phyloP scores from a whole-genome alignment of 2,888 invertebrate genomes.

The Cordilura impudica region DNA sequence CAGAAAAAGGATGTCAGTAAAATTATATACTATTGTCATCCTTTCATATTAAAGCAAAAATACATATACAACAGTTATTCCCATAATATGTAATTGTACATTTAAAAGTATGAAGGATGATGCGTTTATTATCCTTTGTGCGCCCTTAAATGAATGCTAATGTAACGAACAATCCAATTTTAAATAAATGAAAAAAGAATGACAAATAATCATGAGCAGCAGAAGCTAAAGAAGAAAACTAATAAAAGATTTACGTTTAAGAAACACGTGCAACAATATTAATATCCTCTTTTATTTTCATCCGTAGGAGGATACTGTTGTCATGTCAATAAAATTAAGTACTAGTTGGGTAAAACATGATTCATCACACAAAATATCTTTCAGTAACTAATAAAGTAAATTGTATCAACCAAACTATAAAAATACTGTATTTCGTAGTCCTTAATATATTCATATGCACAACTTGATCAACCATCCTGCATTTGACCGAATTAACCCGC shows the following conservation, averaged over 20 bases:
- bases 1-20: constrained; percentile 23
- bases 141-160: constrained; percentile 10
- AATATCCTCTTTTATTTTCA: constrained; percentile 1
- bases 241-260: constrained; percentile 14
- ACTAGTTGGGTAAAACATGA: background rate
- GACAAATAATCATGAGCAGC: constrained; percentile 8
- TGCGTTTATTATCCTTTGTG: constrained; percentile 2
- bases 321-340: constrained; percentile 14
- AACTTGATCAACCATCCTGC: no score
- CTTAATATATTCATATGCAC: no score
- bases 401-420: no score
- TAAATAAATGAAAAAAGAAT: background rate
- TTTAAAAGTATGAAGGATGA: background rate
- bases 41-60: constrained; percentile 22
- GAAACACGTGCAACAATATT: constrained; percentile 43
- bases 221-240: background rate
- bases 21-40: constrained; percentile 20
- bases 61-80: constrained; percentile 4
- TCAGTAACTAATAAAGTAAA: no score
- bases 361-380: constrained; percentile 21
- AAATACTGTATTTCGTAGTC: no score
- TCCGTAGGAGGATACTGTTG: background rate
- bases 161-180: constrained; percentile 38
- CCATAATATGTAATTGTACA: constrained; percentile 27
- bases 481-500: no score